Evolutionary conservation across 2,113 vertebrate species (phyloP), one percentile per base, ranked within the genome.

Genomic region (Calypte anna): DNA sequence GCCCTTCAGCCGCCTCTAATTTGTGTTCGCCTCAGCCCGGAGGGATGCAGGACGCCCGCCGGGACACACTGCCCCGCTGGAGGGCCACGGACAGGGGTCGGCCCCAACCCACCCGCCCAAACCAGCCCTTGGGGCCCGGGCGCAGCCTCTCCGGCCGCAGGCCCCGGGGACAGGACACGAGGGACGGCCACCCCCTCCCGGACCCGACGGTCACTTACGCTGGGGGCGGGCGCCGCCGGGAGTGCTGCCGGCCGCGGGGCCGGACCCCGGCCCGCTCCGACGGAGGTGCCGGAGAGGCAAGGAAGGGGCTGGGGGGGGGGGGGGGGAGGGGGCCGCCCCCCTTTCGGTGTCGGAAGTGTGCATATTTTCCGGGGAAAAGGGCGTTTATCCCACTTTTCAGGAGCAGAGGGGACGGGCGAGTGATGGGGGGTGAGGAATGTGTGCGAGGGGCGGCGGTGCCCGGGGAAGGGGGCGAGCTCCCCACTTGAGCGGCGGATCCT

Each of bases 181-280:
- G 54, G 63, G 54, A 43, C 70, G 21, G 66, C 70, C 91, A 44
- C 70, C 88, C 88, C 80, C 75, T 59, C 76, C 83, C 94, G 12
- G 36, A 18, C 79, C 91, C 87, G 58, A 80, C 78, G 83, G 78
- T 86, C 92, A 87, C 82, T 93, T 95, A 93, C 93, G 58, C 31
- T 83, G 78, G 73, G 81, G 72, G 44, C 51, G 10, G 82, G 69
- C 21, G 82, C 48, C 62, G 48, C 54, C 36, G 63, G 51, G 44
- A 74, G 36, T 62, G 80, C 80, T 53, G 80, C 67, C 67, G 85
- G 58, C 78, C n/a, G 44, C 23, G 30, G 38, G 53, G 43, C 55
- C 55, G 22, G 23, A 59, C 83, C 14, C 73, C 58, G 51, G 50
- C 66, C 69, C 69, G 33, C 55, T 81, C 43, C 57, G 30, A 63